phyloP scores from a whole-genome alignment of 37 sponge, comb jelly and placozoan species.

The Theonella swinhoei region DNA sequence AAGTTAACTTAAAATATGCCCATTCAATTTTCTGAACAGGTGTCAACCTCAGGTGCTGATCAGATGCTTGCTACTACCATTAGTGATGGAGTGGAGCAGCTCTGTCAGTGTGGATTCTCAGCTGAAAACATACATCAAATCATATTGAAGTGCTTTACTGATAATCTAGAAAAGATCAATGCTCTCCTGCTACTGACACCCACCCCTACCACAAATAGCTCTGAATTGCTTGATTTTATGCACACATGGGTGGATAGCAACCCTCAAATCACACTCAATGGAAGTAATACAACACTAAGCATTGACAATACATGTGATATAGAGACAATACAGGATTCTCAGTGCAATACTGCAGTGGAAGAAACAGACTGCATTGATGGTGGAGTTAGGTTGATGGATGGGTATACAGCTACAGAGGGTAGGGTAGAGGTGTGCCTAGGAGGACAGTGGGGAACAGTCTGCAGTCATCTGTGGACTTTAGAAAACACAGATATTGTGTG shows the following conservation, averaged over 20 bases:
- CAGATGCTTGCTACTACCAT: background rate
- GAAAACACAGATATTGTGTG: no score
- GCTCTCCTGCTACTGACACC: background rate
- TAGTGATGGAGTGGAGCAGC: background rate
- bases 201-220: background rate
- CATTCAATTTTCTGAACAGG: no score
- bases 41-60: background rate
- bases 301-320: background rate
- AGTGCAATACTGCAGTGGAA: no score
- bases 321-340: no score
- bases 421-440: no score
- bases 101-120: background rate
- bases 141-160: background rate
- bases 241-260: background rate
- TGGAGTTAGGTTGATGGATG: no score
- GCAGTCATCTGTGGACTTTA: no score
- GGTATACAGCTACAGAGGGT: no score
- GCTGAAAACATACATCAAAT: background rate
- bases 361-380: no score
- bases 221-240: background rate
- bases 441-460: no score
- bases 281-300: background rate
- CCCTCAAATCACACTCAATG: background rate
- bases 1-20: no score
- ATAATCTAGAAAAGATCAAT: background rate